Percentiles rank a stretch among this genome's conserved stretches.
Evolutionary conservation across 2,113 vertebrate species (phyloP).

Genomic region (Oryzias javanicus): DNA sequence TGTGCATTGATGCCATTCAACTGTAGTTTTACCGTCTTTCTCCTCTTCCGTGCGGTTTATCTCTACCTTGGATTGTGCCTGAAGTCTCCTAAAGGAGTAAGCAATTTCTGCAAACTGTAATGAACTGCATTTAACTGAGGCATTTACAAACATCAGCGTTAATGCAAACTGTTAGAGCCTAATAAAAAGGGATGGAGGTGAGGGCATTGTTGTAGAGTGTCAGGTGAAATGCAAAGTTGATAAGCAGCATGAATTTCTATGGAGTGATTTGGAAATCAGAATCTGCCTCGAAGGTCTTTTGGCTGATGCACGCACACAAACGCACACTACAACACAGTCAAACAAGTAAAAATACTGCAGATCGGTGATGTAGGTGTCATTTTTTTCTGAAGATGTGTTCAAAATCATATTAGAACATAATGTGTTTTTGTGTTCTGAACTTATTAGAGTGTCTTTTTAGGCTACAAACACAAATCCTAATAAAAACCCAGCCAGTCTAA

Average conservation of each 20-base stretch:
- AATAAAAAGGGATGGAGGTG: constrained; percentile 51
- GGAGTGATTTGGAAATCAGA: constrained; percentile 47
- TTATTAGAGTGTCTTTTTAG: too few species aligned
- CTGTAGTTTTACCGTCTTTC: constrained; percentile 18
- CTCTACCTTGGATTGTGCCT: constrained; percentile 41
- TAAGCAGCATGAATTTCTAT: constrained; percentile 32
- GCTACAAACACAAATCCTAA: too few species aligned
- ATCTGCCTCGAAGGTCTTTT: constrained; percentile 12
- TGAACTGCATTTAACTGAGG: constrained; percentile 40
- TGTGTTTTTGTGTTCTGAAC: too few species aligned
- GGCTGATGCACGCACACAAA: constrained; percentile 4
- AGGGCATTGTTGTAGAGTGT: constrained; percentile 44
- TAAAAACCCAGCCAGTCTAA: too few species aligned
- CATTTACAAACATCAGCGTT: constrained; percentile 73
- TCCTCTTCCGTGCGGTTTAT: constrained; percentile 23
- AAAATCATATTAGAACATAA: too few species aligned
- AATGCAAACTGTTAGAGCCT: constrained; percentile 60
- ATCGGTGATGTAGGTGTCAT: too few species aligned
- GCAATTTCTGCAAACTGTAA: constrained; percentile 44
- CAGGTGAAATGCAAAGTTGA: constrained; percentile 44
- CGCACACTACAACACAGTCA: neutral
- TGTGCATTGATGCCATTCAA: constrained; percentile 37
- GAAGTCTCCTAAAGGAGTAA: constrained; percentile 43
- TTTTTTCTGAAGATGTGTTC: too few species aligned
- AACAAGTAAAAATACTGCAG: too few species aligned